Evolutionary conservation across 2,888 invertebrate genomes (phyloP), one percentile per base, ranked within the genome.

Genomic region (Epinotia ramella): DNA sequence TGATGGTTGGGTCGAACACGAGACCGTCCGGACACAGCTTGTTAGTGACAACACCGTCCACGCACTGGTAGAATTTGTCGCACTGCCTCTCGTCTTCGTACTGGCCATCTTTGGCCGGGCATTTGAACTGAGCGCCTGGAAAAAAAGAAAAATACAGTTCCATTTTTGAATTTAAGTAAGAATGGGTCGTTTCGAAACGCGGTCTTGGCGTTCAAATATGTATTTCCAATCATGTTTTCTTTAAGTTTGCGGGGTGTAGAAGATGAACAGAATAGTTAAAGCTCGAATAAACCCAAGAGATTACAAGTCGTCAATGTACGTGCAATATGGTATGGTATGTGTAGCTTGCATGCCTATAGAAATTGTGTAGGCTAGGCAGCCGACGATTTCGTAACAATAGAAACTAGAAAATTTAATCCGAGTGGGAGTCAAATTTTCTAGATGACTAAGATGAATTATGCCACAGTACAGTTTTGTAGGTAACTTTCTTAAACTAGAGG

Each of bases 1-100:
- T 96, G 88, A 97, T 98, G 80, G 96, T 91, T 0, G 96, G 97
- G 94, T 98, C 98, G 90, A 98, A 98, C 68, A 98, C 97, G 56
- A 98, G 95, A 77, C 98, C 98, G 88, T 98, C 98, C 6, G 98
- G 97, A 84, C 98, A 98, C 4, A 97, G 91, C 89, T 97, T 97
- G 82, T 96, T 96, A 79, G 94, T 96, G 49, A 97, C 95, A 0
- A 94, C 91, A 6, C 97, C 97, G 79, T 98, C 97, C 0, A 88
- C 88, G 87, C 98, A 98, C 76, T 97, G 95, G 92, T 97, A 97
- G 92, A 95, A 98, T 91, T 97, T 98, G 94, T 98, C 98, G 87
- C 98, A 98, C 88, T 98, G 98, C 49, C 95, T 90, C 0, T 96
- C 87, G 86, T 98, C 97, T 82, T 97, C 97, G 86, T 96, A 98